Evolutionary conservation across 2,113 vertebrate species (phyloP), one percentile per base, ranked within the genome.

Genomic region (Cygnus atratus): DNA sequence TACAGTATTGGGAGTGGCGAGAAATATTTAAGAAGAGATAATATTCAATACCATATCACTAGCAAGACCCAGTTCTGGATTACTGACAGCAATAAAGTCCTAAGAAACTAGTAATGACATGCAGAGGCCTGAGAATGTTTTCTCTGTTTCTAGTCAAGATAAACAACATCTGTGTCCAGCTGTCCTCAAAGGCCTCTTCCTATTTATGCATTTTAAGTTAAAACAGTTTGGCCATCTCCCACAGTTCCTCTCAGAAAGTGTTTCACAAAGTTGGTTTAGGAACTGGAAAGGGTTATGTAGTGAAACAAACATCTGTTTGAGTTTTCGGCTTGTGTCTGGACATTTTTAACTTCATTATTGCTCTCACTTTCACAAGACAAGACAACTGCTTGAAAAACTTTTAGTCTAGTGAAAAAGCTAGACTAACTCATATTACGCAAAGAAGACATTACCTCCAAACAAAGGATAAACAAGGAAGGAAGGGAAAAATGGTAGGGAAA

Each of bases 111-210:
- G 29, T 71, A 84, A 84, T 3, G 2, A 77, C 4, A 68, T 57
- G 48, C 37, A 89, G 43, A 94, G 75, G 75, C 77, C 43, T 63
- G 71, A 77, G 83, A 95, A 93, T 92, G 35, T 44, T 92, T 97
- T 97, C 87, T 91, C 78, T 95, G 54, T 70, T 87, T 94, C 67
- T 54, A 93, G 76, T 88, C 84, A 93, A 92, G 87, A 96, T 92
- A 95, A 96, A 96, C 80, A 96, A 72, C 79, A 94, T 58, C 79
- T 94, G 90, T 87, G 28, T 31, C 68, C 73, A 93, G 66, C 63
- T 97, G 59, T 77, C 66, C 68, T 95, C 79, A 90, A 44, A 97
- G 62, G 13, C 77, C 88, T 90, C 37, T 24, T 93, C 39, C 48
- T 71, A 54, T 84, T 96, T 90, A 90, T 75, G 65, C 81, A 62